Base-by-base conservation (phyloP, 2,888 invertebrate species). In the Spicauda simplicius region DNA sequence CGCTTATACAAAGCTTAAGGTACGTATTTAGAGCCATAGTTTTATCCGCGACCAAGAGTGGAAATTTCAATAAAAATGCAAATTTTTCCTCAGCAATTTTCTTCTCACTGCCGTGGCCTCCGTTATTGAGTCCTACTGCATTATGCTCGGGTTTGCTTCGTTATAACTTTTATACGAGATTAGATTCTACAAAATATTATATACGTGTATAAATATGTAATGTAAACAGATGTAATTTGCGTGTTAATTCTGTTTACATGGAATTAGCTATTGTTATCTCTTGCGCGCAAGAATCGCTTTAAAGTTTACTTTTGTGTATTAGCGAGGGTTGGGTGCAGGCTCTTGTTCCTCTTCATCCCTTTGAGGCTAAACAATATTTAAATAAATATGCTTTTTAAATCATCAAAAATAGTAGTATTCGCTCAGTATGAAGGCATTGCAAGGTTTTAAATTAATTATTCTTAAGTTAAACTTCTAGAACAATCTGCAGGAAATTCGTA, bases 31-130 rank as follows among this genome's bases (percentile, higher is more conserved):
- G 82, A 87, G 82, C 86, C 84, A 86, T 87, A 90, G 88, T 90
- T 89, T 88, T 85, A 87, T 88, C 85, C 85, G 80, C 83, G 84
- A 80, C 83, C 86, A 85, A 84, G 87, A 90, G 87, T 90, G 86
- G 88, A 90, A 91, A 90, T 85, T 91, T 90, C 91, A 90, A 92
- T 92, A 92, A 91, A 93, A 88, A 93, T 92, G 92, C 86, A 88
- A 93, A 92, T 91, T 89, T 76, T 85, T 84, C 82, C 80, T 78
- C 70, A 83, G 85, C 88, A 89, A 91, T 91, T 90, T 91, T 85
- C 87, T 86, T 85, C 80, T 83, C 82, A 83, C 82, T 84, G 82
- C 85, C 81, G 82, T 78, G 74, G 79, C 81, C 83, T 81, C 77
- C 76, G 82, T 87, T 88, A 89, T 87, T 88, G 86, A 86, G 87